phyloP scores from a whole-genome alignment of 2,113 vertebrate genomes.

The Hemicordylus capensis region DNA sequence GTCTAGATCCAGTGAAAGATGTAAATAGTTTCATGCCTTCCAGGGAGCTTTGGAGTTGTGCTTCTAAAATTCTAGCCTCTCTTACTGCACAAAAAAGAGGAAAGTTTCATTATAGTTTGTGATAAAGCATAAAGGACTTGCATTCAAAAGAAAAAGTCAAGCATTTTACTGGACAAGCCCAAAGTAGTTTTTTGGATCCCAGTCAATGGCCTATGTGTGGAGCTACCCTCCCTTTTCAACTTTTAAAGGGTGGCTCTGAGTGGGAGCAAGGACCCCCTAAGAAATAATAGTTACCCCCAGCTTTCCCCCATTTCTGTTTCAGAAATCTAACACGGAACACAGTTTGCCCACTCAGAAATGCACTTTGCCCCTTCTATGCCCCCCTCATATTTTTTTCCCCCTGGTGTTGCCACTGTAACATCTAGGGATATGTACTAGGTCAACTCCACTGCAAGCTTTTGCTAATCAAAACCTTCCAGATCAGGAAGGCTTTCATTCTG shows the following conservation, averaged over 20 bases:
- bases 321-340: no score
- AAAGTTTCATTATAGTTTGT: neutral
- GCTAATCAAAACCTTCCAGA: neutral
- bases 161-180: no score
- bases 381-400: no score
- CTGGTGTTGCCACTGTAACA: no score
- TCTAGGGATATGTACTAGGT: neutral
- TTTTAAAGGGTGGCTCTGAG: no score
- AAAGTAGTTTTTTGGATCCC: neutral
- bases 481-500: neutral
- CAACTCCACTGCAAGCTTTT: neutral
- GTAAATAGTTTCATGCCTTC: neutral
- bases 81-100: neutral
- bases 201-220: no score
- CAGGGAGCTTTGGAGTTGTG: neutral
- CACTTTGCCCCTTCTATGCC: no score
- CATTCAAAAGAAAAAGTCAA: neutral
- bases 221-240: neutral
- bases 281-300: no score
- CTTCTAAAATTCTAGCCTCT: neutral
- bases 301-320: no score
- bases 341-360: no score
- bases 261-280: no score
- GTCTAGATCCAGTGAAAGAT: neutral
- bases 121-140: neutral